These are phyloP conservation scores for Macrotrachela quadricornifera DNA, from an alignment of 1,140 invertebrate species.

Conservation along the genomic window DNA sequence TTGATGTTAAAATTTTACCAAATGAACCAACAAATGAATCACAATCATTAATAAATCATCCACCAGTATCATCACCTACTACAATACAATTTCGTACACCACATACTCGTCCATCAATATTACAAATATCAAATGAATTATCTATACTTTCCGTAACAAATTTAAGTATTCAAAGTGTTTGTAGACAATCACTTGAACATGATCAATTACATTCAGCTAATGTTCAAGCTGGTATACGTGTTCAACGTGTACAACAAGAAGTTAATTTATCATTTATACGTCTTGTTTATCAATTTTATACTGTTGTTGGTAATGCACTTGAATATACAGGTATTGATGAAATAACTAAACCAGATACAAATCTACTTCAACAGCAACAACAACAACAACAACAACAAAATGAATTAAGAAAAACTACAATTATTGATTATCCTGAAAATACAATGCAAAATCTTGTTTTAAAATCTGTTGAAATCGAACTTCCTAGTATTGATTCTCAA, in stretches of 20 bases:
- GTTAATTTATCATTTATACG: constrained; percentile 81
- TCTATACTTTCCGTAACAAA: no score
- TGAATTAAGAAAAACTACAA: constrained; percentile 41
- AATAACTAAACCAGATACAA: constrained; percentile 54
- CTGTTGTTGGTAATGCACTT: constrained; percentile 83
- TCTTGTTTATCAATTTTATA: constrained; percentile 78
- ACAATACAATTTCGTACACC: no score
- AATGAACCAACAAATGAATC: no score
- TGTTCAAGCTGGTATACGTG: constrained; percentile 3
- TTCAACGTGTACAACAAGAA: constrained; percentile 28
- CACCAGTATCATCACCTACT: no score
- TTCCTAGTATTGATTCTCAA: constrained; percentile 22
- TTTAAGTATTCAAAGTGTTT: no score
- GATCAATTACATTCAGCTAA: neutral
- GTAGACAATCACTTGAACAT: no score
- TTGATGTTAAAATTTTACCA: no score
- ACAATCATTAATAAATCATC: no score
- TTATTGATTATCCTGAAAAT: neutral
- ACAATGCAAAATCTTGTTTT: constrained; percentile 2
- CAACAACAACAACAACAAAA: constrained; percentile 69
- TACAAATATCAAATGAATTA: no score
- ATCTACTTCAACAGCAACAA: constrained; percentile 15
- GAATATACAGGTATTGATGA: neutral
- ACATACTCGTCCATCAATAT: no score
- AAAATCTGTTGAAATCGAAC: constrained; percentile 33